Percentiles rank a stretch among this genome's conserved stretches.
Evolutionary conservation across 2,797 vertebrate species (phyloP).

Genomic region (Myoxocephalus aenaeus): DNA sequence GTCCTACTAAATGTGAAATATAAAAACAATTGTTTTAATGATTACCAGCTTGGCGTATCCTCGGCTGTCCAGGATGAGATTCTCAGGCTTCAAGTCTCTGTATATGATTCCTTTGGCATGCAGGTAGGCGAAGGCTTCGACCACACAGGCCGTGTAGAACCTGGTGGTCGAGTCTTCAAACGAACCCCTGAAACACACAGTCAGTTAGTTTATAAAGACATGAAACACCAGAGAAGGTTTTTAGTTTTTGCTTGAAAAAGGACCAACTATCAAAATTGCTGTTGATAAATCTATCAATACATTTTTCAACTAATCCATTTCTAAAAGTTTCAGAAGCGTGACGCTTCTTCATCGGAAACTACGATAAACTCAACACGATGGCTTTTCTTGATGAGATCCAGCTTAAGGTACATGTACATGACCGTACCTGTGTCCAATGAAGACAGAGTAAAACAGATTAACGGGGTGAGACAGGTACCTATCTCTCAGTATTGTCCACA

Average conservation of each 20-base stretch:
- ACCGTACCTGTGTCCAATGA: background rate
- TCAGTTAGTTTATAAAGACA: too few species aligned
- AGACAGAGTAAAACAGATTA: background rate
- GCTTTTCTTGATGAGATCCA: too few species aligned
- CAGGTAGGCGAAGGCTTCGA: conserved; percentile 96
- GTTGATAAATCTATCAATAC: too few species aligned
- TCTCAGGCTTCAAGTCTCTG: conserved; percentile 98
- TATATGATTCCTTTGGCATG: conserved; percentile 99
- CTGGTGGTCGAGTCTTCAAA: conserved; percentile 96
- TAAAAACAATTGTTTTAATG: too few species aligned
- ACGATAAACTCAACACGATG: too few species aligned
- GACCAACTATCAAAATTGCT: too few species aligned
- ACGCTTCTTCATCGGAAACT: too few species aligned
- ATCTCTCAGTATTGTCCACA: conserved; percentile 99
- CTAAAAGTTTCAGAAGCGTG: too few species aligned
- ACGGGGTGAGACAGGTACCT: conserved; percentile 80
- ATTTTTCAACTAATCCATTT: too few species aligned
- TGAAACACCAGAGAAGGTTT: too few species aligned
- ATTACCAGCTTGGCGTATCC: conserved; percentile 96
- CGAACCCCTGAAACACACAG: conserved; percentile 86
- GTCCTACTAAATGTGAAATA: background rate
- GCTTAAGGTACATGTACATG: too few species aligned
- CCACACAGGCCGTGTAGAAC: conserved; percentile 96
- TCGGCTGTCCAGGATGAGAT: conserved; percentile 95
- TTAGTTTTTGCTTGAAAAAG: too few species aligned